A percentile compares a stretch with the other conserved stretches of the same genome.
Evolutionary conservation across 2,797 vertebrate species (phyloP).

Genomic region (Sarcophilus harrisii): DNA sequence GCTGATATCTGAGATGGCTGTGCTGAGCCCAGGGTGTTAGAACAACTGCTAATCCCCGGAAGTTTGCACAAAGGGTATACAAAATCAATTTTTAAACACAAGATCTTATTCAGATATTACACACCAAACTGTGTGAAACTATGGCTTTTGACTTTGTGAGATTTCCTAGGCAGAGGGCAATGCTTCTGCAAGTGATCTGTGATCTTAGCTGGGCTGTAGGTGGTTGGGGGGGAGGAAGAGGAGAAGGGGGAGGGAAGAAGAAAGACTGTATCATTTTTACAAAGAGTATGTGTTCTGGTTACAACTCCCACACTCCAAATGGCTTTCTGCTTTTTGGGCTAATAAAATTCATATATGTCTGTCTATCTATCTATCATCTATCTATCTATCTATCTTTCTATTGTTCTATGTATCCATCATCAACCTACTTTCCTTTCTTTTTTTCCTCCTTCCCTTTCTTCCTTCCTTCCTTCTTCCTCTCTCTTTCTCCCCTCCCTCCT

Average conservation of each 20-base stretch:
- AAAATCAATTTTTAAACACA: slow-evolving; percentile 72
- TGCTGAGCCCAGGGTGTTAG: slow-evolving; percentile 19
- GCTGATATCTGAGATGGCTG: slow-evolving; percentile 62
- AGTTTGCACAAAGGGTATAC: slow-evolving; percentile 72
- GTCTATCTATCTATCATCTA: no score
- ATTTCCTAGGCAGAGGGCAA: slow-evolving; percentile 45
- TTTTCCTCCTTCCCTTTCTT: no score
- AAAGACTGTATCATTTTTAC: not conserved
- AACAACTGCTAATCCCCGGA: slow-evolving; percentile 69
- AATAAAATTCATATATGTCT: not conserved
- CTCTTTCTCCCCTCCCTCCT: no score
- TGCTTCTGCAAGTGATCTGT: slow-evolving; percentile 18
- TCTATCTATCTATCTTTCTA: no score
- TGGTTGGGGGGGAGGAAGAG: not conserved
- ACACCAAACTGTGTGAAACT: slow-evolving; percentile 57
- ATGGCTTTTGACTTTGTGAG: slow-evolving; percentile 41
- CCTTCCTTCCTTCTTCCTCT: no score
- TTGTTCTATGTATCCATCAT: not conserved
- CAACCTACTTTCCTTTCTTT: not conserved
- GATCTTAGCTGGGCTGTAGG: slow-evolving; percentile 11
- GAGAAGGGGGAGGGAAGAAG: not conserved
- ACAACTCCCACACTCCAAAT: not conserved
- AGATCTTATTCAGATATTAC: slow-evolving; percentile 71
- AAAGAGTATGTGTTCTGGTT: not conserved
- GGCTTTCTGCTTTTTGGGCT: not conserved